These are phyloP conservation scores for Serinus canaria DNA, from an alignment of 2,113 vertebrate species.

Conservation along the genomic window DNA sequence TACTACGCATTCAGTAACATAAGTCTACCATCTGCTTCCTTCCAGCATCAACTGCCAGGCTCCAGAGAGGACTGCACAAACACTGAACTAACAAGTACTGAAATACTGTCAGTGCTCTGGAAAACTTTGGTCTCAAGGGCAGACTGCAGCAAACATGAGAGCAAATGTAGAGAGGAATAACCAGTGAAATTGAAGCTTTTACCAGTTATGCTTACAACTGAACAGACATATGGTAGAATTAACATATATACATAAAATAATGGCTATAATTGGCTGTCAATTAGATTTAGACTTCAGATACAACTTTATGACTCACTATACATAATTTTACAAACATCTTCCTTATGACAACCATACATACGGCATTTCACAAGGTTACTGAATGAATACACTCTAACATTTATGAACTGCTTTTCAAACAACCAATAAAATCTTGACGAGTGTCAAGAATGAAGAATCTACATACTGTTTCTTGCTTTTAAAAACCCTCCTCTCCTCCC, in stretches of 20 bases:
- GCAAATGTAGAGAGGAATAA: background rate
- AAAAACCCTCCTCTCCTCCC: background rate
- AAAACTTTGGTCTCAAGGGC: background rate
- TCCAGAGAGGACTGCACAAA: background rate
- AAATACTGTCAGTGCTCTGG: background rate
- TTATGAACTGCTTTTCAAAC: background rate
- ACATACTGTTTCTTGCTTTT: background rate
- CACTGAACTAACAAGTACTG: background rate
- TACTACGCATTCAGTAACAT: background rate
- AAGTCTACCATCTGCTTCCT: conserved; percentile 17
- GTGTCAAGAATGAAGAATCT: background rate
- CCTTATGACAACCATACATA: background rate
- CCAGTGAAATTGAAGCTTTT: background rate
- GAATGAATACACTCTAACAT: background rate
- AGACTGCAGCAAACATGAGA: background rate
- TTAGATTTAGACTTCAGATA: background rate
- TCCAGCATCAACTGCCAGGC: background rate
- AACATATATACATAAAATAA: background rate
- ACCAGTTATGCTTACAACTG: background rate
- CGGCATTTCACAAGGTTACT: background rate
- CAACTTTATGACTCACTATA: background rate
- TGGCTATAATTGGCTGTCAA: background rate
- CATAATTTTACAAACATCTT: background rate
- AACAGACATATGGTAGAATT: background rate
- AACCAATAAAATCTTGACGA: background rate